These are phyloP conservation scores for Dendrolimus pini DNA, from an alignment of 2,888 invertebrate genomes.

Conservation along the genomic window DNA sequence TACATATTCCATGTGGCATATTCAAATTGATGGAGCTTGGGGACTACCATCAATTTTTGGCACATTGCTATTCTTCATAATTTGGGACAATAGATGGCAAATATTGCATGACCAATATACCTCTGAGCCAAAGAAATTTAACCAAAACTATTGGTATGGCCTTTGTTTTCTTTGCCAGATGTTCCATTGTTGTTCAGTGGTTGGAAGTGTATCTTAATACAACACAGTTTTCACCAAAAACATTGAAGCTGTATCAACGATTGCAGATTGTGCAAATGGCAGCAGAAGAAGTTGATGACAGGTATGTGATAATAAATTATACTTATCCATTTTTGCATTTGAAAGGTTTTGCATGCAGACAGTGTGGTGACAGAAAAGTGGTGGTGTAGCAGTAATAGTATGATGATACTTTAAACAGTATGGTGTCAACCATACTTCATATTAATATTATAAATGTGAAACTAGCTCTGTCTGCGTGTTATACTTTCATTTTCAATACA, in stretches of 20 bases:
- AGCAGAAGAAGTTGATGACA: no score
- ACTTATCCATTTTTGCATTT: no score
- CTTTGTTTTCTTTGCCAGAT: slow-evolving; percentile 14
- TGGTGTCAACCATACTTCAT: no score
- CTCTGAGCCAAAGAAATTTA: slow-evolving; percentile 27
- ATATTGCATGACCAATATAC: slow-evolving; percentile 42
- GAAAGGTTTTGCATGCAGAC: no score
- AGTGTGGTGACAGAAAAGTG: no score
- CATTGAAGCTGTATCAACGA: neutral
- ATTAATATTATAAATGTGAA: no score
- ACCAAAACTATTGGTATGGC: slow-evolving; percentile 14
- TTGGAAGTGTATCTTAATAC: slow-evolving; percentile 13
- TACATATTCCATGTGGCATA: slow-evolving; percentile 41
- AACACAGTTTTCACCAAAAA: slow-evolving; percentile 8
- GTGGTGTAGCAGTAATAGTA: no score
- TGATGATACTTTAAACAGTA: no score
- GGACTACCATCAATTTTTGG: slow-evolving; percentile 46
- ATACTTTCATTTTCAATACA: no score
- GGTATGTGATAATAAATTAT: no score
- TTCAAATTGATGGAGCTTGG: slow-evolving; percentile 31
- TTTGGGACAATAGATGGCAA: slow-evolving; percentile 40
- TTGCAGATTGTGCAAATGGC: no score
- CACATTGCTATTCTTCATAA: slow-evolving; percentile 25
- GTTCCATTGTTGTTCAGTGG: slow-evolving; percentile 9
- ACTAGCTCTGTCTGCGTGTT: no score